These are phyloP conservation scores for Anarrhichthys ocellatus DNA, from an alignment of 2,113 vertebrate genomes.

Conservation along the genomic window DNA sequence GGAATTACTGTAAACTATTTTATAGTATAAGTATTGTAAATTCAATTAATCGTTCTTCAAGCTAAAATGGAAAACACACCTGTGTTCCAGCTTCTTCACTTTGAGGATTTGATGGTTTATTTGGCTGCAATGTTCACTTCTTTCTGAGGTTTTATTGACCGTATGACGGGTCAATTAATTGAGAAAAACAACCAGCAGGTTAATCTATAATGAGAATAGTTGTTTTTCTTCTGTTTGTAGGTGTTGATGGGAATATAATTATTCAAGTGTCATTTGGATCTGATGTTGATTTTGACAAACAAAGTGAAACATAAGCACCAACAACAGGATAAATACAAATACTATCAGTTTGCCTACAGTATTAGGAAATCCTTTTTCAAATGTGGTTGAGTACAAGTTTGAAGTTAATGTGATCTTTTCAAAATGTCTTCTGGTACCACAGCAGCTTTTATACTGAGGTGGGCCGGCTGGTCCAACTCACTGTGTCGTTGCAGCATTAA, in stretches of 20 bases:
- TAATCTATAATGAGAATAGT: neutral
- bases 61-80: no score
- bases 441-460: slow-evolving; percentile 33
- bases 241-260: neutral
- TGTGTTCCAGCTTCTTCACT: neutral
- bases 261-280: neutral
- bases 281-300: no score
- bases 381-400: no score
- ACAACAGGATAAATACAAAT: neutral
- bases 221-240: neutral
- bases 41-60: neutral
- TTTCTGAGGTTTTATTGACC: neutral
- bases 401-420: no score
- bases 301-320: neutral
- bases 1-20: neutral
- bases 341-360: neutral
- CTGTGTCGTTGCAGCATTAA: neutral
- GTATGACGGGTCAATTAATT: neutral
- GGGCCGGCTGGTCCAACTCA: slow-evolving; percentile 5
- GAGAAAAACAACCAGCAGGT: neutral
- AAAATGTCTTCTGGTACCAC: neutral
- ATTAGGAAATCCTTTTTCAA: neutral
- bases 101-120: neutral
- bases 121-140: neutral
- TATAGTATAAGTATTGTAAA: neutral